Evolutionary conservation across 2,888 invertebrate species (phyloP).

Genomic region (Cylindroiulus punctatus): DNA sequence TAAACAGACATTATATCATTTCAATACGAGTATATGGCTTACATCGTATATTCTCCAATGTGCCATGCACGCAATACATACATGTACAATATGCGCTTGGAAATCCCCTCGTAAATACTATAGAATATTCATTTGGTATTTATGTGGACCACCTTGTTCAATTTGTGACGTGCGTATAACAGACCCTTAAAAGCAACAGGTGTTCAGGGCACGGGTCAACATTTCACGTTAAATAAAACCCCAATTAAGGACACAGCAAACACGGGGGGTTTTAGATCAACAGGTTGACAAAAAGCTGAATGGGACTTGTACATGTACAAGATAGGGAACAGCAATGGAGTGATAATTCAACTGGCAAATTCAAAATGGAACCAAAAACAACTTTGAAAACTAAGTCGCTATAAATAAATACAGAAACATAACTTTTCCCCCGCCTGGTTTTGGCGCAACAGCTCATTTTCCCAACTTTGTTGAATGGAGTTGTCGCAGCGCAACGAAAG

Average conservation of each 20-base stretch:
- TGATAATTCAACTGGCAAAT: too few species aligned
- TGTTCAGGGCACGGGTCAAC: slow-evolving; percentile 3
- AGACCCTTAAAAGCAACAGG: slow-evolving; percentile 20
- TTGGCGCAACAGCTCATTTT: too few species aligned
- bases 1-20: too few species aligned
- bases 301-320: background rate
- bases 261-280: slow-evolving; percentile 22
- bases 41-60: too few species aligned
- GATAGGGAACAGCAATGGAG: background rate
- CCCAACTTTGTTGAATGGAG: too few species aligned
- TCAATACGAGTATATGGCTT: too few species aligned
- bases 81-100: background rate
- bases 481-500: too few species aligned
- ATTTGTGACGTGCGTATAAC: background rate
- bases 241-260: background rate
- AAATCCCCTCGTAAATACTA: background rate
- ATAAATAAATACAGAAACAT: too few species aligned
- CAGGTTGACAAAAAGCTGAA: background rate
- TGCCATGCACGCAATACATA: too few species aligned
- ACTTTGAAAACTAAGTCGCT: too few species aligned
- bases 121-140: background rate
- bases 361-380: too few species aligned
- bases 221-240: slow-evolving; percentile 25
- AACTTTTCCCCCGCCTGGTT: too few species aligned
- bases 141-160: slow-evolving; percentile 6